Percentiles rank a stretch among this genome's conserved stretches.
phyloP scores from a whole-genome alignment of 2,888 invertebrate genomes.

The Volucella inflata region DNA sequence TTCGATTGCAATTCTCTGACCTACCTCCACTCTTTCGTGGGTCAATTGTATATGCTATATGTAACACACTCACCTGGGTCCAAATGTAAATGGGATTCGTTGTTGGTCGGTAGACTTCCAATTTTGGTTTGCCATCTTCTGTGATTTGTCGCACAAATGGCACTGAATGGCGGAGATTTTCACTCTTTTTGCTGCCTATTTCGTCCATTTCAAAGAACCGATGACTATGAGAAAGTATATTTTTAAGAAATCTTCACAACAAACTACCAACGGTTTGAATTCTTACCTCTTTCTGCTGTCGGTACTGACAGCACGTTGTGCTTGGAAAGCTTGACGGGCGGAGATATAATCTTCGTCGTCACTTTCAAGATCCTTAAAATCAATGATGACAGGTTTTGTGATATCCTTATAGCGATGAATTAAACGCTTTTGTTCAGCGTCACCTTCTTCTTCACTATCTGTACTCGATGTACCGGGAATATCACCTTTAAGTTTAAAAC shows the following conservation, averaged over 20 bases:
- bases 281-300: slow-evolving; percentile 86
- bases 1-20: slow-evolving; percentile 60
- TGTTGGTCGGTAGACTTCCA: slow-evolving; percentile 85
- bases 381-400: slow-evolving; percentile 83
- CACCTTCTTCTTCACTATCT: slow-evolving; percentile 82
- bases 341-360: slow-evolving; percentile 85
- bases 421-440: slow-evolving; percentile 82
- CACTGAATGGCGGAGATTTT: slow-evolving; percentile 86
- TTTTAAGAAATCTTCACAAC: background rate
- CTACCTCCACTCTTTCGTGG: slow-evolving; percentile 32
- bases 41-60: background rate
- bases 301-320: slow-evolving; percentile 86
- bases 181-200: slow-evolving; percentile 85
- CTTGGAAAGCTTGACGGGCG: slow-evolving; percentile 86
- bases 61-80: slow-evolving; percentile 83
- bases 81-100: slow-evolving; percentile 85
- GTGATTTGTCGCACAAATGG: slow-evolving; percentile 87
- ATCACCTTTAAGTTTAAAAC: slow-evolving; percentile 83
- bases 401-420: slow-evolving; percentile 83
- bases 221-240: slow-evolving; percentile 77
- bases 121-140: slow-evolving; percentile 86
- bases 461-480: slow-evolving; percentile 80
- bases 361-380: slow-evolving; percentile 83
- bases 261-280: background rate
- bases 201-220: slow-evolving; percentile 87